Evolutionary conservation across 2,113 vertebrate genomes (phyloP), one percentile per base, ranked within the genome.

Genomic region (Oreochromis spilurus): DNA sequence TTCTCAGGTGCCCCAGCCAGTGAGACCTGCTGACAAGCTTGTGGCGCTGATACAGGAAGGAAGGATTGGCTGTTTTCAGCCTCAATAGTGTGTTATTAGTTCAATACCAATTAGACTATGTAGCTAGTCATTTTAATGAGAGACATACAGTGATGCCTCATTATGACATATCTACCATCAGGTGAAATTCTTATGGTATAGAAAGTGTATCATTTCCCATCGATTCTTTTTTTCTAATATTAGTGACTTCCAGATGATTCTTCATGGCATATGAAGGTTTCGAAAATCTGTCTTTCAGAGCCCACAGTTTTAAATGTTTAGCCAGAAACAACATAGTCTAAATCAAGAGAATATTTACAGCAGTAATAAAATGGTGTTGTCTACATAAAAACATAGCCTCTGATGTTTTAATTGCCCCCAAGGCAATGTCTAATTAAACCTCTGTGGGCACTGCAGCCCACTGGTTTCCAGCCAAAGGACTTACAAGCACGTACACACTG

Each of bases 401-500:
- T 89, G 84, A 88, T 93, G 83, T 93, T 92, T 89, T 86, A 93
- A 92, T 93, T 92, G 58, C 78, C 87, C 86, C 79, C 72, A 75
- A 89, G 85, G 87, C 81, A 70, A 29, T 85, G 79, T 87, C 85
- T 94, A 94, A 94, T 93, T 93, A 92, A 93, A 90, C 91, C 91
- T 89, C 89, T 36, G 80, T 81, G 91, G 89, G 82, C 84, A 52
- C 79, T 17, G 7, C 16, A 87, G 70, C 72, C 78, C 75, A 14
- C 31, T 29, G 72, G 60, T 87, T 86, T 70, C 29, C 85, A 87
- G 83, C 80, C 87, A 91, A 88, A 82, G 83, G 48, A 50, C 72
- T 19, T 13, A 36, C 26, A 57, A 12, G 50, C 92, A 88, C 78
- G n/a, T 58, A 60, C 78, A 17, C 89, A 79, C 62, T 36, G 85